Base-by-base conservation (phyloP, 2,888 invertebrate species). In the Mesorhabditis sp. region DNA sequence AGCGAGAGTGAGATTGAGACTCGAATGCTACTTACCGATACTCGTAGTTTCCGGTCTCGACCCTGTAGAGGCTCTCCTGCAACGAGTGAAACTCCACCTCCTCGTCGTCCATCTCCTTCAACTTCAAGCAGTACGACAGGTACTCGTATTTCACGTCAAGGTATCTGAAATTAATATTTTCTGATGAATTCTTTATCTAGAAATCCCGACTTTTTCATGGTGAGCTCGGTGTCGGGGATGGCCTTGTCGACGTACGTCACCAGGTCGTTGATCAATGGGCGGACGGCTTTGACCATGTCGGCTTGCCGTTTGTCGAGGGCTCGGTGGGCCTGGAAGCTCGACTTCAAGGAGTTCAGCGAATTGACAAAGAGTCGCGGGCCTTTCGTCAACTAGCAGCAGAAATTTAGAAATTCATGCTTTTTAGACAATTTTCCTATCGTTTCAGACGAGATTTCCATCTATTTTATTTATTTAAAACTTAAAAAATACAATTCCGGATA, bases 101-200 rank as follows among this genome's bases (percentile, higher is more conserved):
- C 86, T 99, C 98, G 85, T 99, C 98, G 81, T 99, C 98, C 93
- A 99, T 93, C 87, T 99, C 98, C 86, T 99, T 99, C 0, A 98
- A 95, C 88, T 98, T 99, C 70, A 99, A 89, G 85, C 98, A 99
- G 86, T 98, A 99, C 0, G 97, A 97, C 79, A 99, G 88, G 86
- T 99, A 99, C 85, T 99, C 97, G 87, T 98, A 99, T 87, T 99
- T 99, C 0, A 94, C 93, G 87, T 99, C 97, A 0, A 97, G 93
- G 87, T 99, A 99, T 85, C 76, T 76, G 70, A 15, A 73, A 67
- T 67, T 67, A 41, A 67, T 45, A 50, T 45, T 50, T 67, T 41
- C n/a, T n/a, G 28, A 13, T 41, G 44, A 65, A 5, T 28, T 43
- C 10, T 7, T 13, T 43, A 10, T 63, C 3, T 41, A 3, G 3